These are phyloP conservation scores for Liodrosophila aerea DNA, from an alignment of 2,888 invertebrate genomes.

Conservation along the genomic window DNA sequence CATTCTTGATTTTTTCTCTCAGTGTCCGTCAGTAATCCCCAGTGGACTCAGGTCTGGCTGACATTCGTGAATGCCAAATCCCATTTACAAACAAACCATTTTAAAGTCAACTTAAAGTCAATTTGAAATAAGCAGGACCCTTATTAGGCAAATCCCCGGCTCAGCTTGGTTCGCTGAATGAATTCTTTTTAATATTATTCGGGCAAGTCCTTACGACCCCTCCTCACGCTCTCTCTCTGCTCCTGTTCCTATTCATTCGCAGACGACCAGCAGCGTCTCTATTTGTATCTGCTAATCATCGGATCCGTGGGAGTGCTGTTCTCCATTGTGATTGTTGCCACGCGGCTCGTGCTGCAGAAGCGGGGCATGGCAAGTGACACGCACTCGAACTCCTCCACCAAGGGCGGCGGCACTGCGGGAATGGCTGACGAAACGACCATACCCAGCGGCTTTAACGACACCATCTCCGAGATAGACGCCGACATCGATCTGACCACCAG, in stretches of 20 bases:
- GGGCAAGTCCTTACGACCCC: not conserved
- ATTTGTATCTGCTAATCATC: constrained; percentile 91
- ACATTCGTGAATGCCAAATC: constrained; percentile 44
- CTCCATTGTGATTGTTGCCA: constrained; percentile 87
- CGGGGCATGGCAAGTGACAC: constrained; percentile 84
- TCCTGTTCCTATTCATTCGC: constrained; percentile 11
- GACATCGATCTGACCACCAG: constrained; percentile 87
- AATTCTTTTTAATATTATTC: constrained; percentile 14
- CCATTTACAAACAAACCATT: constrained; percentile 43
- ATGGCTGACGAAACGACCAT: constrained; percentile 86
- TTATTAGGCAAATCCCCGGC: constrained; percentile 36
- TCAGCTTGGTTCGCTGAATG: constrained; percentile 21
- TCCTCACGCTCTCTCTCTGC: not conserved
- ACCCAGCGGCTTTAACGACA: constrained; percentile 91
- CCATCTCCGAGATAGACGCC: constrained; percentile 92
- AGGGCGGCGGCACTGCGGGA: constrained; percentile 69
- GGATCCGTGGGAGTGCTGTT: constrained; percentile 88
- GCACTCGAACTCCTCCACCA: constrained; percentile 84
- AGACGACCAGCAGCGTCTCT: constrained; percentile 85
- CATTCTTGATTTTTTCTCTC: too few relatives aligned
- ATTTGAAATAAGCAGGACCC: constrained; percentile 16
- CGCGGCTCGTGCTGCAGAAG: constrained; percentile 87
- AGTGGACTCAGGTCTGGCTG: constrained; percentile 10
- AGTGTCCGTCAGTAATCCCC: too few relatives aligned
- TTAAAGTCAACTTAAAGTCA: constrained; percentile 42